These are phyloP conservation scores for Microcebus tavaratra DNA, from an alignment of 2,113 vertebrate genomes.

Conservation along the genomic window DNA sequence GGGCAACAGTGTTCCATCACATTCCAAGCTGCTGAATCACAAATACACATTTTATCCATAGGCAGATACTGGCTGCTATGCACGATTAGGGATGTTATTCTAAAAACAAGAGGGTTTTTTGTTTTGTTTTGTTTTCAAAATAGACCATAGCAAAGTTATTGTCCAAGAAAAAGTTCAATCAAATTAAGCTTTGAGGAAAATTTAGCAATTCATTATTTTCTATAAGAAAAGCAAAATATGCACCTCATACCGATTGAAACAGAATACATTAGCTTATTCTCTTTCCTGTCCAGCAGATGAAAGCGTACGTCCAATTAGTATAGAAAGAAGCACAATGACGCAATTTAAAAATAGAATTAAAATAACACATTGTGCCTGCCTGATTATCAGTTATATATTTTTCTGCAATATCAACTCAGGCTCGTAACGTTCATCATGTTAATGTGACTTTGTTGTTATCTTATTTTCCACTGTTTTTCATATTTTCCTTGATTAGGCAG, in stretches of 20 bases:
- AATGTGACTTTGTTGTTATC: background rate
- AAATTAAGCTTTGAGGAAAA: slow-evolving; percentile 52
- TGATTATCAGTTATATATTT: slow-evolving; percentile 20
- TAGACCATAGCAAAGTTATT: slow-evolving; percentile 50
- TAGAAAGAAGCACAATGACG: slow-evolving; percentile 34
- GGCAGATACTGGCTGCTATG: background rate
- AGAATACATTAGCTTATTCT: slow-evolving; percentile 84
- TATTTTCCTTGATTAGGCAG: slow-evolving; percentile 31
- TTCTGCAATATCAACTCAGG: slow-evolving; percentile 3
- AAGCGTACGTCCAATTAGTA: slow-evolving; percentile 22
- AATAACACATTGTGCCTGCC: slow-evolving; percentile 20
- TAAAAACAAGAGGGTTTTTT: background rate
- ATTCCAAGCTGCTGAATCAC: background rate
- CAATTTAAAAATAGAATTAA: slow-evolving; percentile 64
- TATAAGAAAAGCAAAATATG: background rate
- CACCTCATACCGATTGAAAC: slow-evolving; percentile 76
- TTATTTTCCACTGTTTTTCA: background rate
- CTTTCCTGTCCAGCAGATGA: slow-evolving; percentile 77
- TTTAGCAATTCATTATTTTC: slow-evolving; percentile 4
- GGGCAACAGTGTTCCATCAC: background rate
- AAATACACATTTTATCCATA: background rate
- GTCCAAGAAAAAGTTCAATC: slow-evolving; percentile 34
- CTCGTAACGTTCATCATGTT: background rate
- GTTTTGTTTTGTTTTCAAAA: background rate
- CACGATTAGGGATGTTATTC: background rate